phyloP scores from a whole-genome alignment of 1,140 invertebrate genomes.

The Drosophila tsacasi region DNA sequence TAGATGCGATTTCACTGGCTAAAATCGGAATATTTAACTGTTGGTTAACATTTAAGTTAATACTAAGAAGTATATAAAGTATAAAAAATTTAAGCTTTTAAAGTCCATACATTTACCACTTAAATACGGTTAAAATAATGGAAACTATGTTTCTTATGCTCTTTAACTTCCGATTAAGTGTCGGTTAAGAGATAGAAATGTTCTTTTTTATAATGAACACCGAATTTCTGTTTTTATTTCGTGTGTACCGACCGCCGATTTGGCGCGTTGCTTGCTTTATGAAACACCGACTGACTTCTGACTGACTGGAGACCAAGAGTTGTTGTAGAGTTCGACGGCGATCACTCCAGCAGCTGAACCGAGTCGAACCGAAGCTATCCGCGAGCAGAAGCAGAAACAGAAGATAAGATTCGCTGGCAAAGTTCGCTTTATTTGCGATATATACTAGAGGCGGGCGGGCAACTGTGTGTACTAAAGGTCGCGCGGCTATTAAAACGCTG shows the following conservation, averaged over 20 bases:
- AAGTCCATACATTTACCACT: not conserved
- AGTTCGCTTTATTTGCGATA: slow-evolving; percentile 43
- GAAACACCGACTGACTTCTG: slow-evolving; percentile 11
- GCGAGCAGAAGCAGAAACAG: slow-evolving; percentile 10
- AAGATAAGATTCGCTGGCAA: slow-evolving; percentile 38
- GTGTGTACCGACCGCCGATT: not conserved
- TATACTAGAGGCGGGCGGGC: slow-evolving; percentile 4
- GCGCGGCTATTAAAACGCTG: slow-evolving; percentile 33
- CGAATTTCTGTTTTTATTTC: not conserved
- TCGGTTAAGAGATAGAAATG: not conserved
- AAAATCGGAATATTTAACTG: not conserved
- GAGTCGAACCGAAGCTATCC: slow-evolving; percentile 16
- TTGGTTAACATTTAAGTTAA: not conserved
- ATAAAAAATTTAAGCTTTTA: not conserved
- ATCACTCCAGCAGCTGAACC: slow-evolving; percentile 24
- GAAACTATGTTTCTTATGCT: not conserved
- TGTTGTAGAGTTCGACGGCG: slow-evolving; percentile 9
- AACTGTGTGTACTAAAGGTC: slow-evolving; percentile 43
- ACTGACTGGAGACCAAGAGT: slow-evolving; percentile 10
- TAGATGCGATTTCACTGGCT: too few species aligned
- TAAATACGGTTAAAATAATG: not conserved
- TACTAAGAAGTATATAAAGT: not conserved
- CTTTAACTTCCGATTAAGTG: not conserved
- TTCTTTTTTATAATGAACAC: not conserved
- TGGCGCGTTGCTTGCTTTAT: not conserved